A percentile compares a stretch with the other conserved stretches of the same genome.
phyloP scores from a whole-genome alignment of 2,888 invertebrate genomes.

The Morpho deidamia region DNA sequence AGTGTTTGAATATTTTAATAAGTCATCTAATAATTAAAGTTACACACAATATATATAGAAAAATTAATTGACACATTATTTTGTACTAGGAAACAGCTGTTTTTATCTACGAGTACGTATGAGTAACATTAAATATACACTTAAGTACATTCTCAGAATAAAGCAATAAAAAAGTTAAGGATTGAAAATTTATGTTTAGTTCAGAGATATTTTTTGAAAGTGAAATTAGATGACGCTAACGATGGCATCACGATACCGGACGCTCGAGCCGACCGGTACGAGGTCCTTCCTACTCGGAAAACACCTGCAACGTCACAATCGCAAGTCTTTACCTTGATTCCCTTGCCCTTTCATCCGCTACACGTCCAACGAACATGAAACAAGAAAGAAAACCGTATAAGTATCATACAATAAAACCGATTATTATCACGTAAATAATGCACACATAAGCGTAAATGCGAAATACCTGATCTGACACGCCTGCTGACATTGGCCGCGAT shows the following conservation, averaged over 20 bases:
- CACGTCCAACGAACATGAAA: slow-evolving; percentile 74
- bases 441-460: slow-evolving; percentile 46
- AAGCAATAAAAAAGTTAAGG: background rate
- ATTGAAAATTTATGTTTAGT: background rate
- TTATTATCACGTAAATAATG: slow-evolving; percentile 34
- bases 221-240: slow-evolving; percentile 43
- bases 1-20: too few species aligned
- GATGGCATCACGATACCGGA: slow-evolving; percentile 41
- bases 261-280: slow-evolving; percentile 62
- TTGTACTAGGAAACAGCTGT: too few species aligned
- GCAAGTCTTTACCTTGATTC: slow-evolving; percentile 83
- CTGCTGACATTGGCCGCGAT: slow-evolving; percentile 92
- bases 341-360: slow-evolving; percentile 93
- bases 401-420: slow-evolving; percentile 32
- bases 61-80: too few species aligned
- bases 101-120: too few species aligned
- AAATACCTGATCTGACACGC: slow-evolving; percentile 93
- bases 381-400: slow-evolving; percentile 60
- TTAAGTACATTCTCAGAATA: background rate
- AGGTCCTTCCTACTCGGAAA: slow-evolving; percentile 56
- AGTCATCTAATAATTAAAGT: too few species aligned
- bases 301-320: slow-evolving; percentile 73
- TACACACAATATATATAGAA: too few species aligned
- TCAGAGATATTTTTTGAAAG: slow-evolving; percentile 21
- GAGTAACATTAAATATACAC: too few species aligned